Percentiles rank a stretch among this genome's conserved stretches.
Conservation (phyloP, 2,113 vertebrate species). For the Lamprologus lemairii region DNA sequence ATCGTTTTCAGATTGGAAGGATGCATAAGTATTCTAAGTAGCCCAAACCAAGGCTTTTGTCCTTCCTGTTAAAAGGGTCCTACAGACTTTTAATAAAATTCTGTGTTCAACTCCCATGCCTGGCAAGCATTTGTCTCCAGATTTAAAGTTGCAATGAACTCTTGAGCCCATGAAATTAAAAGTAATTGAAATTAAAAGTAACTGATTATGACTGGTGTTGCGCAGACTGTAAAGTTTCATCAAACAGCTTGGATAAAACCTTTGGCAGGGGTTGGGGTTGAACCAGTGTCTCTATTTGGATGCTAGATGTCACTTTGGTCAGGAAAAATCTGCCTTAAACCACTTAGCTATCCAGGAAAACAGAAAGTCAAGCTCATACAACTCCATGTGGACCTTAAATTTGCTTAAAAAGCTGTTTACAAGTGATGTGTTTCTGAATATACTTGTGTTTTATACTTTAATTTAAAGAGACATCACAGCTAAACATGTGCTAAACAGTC, state of each 20-base stretch:
- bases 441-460: neutral
- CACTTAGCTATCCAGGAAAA: accelerated
- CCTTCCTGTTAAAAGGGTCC: neutral
- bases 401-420: neutral
- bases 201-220: neutral
- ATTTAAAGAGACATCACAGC: neutral
- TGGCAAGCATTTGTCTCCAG: neutral
- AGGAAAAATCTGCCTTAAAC: neutral
- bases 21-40: neutral
- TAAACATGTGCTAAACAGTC: neutral
- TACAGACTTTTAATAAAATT: neutral
- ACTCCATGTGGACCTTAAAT: neutral
- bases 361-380: accelerated
- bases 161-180: neutral
- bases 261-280: neutral
- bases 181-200: neutral
- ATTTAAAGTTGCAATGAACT: neutral
- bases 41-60: neutral
- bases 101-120: neutral
- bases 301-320: neutral
- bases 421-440: neutral
- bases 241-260: neutral
- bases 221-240: neutral
- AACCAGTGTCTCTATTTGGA: neutral
- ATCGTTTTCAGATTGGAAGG: neutral